Evolutionary conservation across 2,888 invertebrate species (phyloP).

Genomic region (Marronus borbonicus): DNA sequence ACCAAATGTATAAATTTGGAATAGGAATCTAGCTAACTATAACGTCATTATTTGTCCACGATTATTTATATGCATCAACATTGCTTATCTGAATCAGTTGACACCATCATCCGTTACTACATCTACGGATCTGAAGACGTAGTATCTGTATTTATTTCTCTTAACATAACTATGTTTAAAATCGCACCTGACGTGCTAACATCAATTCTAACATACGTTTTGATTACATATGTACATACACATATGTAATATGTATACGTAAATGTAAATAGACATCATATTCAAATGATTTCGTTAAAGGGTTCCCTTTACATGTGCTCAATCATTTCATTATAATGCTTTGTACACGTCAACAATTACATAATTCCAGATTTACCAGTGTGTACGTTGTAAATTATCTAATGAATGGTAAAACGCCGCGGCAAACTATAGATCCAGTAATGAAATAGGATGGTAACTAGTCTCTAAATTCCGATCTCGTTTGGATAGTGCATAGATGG

Average conservation of each 20-base stretch:
- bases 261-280: background rate
- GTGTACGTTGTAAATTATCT: no score
- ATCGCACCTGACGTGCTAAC: conserved; percentile 15
- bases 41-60: background rate
- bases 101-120: conserved; percentile 20
- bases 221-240: background rate
- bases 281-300: background rate
- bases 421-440: no score
- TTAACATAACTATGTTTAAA: conserved; percentile 27
- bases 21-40: background rate
- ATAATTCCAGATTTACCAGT: no score
- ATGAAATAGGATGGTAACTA: no score
- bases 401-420: no score
- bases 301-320: no score
- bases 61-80: conserved; percentile 17
- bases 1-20: background rate
- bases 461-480: no score
- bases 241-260: background rate
- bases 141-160: conserved; percentile 21
- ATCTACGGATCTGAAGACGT: background rate
- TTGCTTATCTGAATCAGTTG: conserved; percentile 17
- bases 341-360: no score
- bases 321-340: no score
- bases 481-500: no score
- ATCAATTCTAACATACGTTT: conserved; percentile 1